Evolutionary conservation across 2,113 vertebrate genomes (phyloP).

Genomic region (Cyprinodon variegatus): DNA sequence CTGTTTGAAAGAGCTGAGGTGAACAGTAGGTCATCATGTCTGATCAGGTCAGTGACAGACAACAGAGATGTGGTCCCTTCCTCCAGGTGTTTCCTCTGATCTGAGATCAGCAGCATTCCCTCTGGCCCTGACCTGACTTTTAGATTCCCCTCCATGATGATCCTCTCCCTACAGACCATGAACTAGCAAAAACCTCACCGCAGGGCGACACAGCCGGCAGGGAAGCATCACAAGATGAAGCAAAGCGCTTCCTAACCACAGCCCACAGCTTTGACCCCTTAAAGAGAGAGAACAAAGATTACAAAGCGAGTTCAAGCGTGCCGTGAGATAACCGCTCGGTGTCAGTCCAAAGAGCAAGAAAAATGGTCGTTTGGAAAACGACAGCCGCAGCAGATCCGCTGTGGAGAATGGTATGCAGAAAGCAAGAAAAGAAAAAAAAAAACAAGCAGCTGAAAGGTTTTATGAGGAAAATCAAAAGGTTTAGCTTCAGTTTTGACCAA

Average conservation of each 20-base stretch:
- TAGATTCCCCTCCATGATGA: conserved; percentile 22
- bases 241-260: conserved; percentile 19
- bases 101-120: conserved; percentile 31
- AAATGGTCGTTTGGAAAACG: conserved; percentile 20
- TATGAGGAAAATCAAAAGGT: background rate
- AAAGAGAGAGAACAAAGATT: background rate
- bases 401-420: background rate
- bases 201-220: conserved; percentile 19
- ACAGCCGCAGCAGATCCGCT: conserved; percentile 53
- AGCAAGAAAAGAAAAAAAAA: background rate
- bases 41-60: conserved; percentile 27
- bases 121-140: conserved; percentile 55
- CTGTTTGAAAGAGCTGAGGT: background rate
- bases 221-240: conserved; percentile 19
- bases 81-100: conserved; percentile 78
- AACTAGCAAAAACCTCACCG: conserved; percentile 9
- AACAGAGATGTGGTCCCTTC: conserved; percentile 45
- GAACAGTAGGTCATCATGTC: conserved; percentile 4
- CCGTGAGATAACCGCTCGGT: conserved; percentile 7
- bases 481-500: background rate
- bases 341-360: conserved; percentile 28
- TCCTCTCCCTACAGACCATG: conserved; percentile 8
- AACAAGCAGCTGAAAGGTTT: background rate
- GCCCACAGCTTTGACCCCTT: conserved; percentile 2
- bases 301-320: background rate